These are phyloP conservation scores for Drosophila percnosoma DNA, from an alignment of 2,888 invertebrate species.

Conservation along the genomic window DNA sequence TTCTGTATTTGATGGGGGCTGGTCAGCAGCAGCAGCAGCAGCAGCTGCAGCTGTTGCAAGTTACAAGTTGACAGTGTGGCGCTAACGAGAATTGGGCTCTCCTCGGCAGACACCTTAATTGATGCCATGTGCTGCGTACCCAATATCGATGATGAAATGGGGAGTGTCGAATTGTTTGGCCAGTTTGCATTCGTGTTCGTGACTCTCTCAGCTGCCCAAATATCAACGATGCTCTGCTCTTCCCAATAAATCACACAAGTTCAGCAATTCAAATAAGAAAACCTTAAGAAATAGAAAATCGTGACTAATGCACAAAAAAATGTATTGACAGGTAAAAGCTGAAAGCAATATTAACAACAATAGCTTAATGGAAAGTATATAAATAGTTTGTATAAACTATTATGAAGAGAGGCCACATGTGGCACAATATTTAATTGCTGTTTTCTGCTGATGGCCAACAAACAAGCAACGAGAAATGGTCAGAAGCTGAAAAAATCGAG, in stretches of 20 bases:
- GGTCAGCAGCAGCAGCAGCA: slow-evolving; percentile 18
- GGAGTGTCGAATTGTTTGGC: slow-evolving; percentile 35
- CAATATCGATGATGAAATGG: slow-evolving; percentile 59
- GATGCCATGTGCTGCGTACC: slow-evolving; percentile 51
- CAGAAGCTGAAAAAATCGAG: not conserved
- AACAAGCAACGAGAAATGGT: not conserved
- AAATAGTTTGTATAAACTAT: slow-evolving; percentile 26
- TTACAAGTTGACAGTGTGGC: slow-evolving; percentile 15
- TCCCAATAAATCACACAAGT: slow-evolving; percentile 15
- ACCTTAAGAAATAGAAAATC: slow-evolving; percentile 13
- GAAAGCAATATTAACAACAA: slow-evolving; percentile 6
- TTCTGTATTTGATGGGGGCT: slow-evolving; percentile 56
- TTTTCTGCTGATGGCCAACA: slow-evolving; percentile 4
- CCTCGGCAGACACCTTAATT: slow-evolving; percentile 68
- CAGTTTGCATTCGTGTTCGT: slow-evolving; percentile 24
- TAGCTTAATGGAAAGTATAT: slow-evolving; percentile 4
- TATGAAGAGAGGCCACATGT: slow-evolving; percentile 13
- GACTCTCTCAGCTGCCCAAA: slow-evolving; percentile 42
- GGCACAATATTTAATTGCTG: slow-evolving; percentile 16
- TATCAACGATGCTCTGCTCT: slow-evolving; percentile 30
- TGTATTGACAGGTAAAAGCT: slow-evolving; percentile 22
- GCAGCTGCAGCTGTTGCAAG: slow-evolving; percentile 9
- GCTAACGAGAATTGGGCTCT: slow-evolving; percentile 40
- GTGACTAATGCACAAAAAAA: slow-evolving; percentile 38
- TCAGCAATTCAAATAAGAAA: slow-evolving; percentile 14